These are phyloP conservation scores for Sphaerophoria rueppellii DNA, from an alignment of 2,888 invertebrate genomes.

Conservation along the genomic window DNA sequence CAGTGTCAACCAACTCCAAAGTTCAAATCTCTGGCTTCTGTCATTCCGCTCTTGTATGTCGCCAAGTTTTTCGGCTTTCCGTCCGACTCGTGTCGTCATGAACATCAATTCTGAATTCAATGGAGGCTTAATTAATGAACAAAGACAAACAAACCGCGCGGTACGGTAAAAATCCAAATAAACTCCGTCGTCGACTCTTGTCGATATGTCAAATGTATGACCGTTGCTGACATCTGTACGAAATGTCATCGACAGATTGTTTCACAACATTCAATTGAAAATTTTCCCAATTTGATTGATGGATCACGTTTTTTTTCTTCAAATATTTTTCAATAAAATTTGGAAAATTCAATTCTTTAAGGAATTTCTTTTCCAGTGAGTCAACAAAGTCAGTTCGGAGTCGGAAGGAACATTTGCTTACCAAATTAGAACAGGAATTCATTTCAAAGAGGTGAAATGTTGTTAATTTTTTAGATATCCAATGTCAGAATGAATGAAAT, in stretches of 20 bases:
- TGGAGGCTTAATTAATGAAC: slow-evolving; percentile 61
- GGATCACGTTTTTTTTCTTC: slow-evolving; percentile 56
- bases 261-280: slow-evolving; percentile 51
- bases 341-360: slow-evolving; percentile 43
- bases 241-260: slow-evolving; percentile 66
- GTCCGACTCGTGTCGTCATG: not conserved
- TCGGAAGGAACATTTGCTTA: not conserved
- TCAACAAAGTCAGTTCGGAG: not conserved
- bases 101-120: slow-evolving; percentile 17
- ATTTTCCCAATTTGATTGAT: slow-evolving; percentile 59
- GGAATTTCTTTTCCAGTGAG: slow-evolving; percentile 15
- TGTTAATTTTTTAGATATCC: slow-evolving; percentile 25
- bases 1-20: slow-evolving; percentile 37
- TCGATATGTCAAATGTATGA: slow-evolving; percentile 53
- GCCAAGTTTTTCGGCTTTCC: not conserved
- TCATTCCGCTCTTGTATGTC: not conserved
- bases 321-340: slow-evolving; percentile 42
- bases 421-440: slow-evolving; percentile 36
- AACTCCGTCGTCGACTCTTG: not conserved
- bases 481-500: slow-evolving; percentile 21
- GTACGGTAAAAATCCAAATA: not conserved
- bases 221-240: slow-evolving; percentile 57
- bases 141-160: slow-evolving; percentile 18
- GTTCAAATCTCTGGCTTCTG: slow-evolving; percentile 52
- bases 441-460: slow-evolving; percentile 22